phyloP scores from a whole-genome alignment of 2,113 vertebrate genomes.

The Kryptolebias marmoratus region DNA sequence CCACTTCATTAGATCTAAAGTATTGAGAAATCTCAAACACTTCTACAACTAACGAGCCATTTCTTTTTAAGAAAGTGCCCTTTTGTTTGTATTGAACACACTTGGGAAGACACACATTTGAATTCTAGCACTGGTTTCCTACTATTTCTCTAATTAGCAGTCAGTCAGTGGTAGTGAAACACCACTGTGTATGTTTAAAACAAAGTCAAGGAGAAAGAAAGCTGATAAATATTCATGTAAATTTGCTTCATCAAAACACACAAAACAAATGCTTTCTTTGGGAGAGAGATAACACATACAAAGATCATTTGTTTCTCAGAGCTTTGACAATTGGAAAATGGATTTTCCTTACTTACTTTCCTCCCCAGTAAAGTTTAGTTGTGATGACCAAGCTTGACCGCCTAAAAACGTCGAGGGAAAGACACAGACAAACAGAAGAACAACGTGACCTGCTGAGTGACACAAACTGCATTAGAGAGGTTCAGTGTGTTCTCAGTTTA shows the following conservation, averaged over 20 bases:
- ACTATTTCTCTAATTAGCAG: too few relatives aligned
- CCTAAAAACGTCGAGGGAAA: constrained; percentile 67
- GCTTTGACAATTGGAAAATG: background rate
- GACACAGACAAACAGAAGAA: background rate
- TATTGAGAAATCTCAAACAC: too few relatives aligned
- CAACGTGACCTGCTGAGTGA: constrained; percentile 3
- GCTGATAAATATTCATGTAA: background rate
- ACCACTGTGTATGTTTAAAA: too few relatives aligned
- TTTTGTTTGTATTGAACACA: too few relatives aligned
- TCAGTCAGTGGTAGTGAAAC: too few relatives aligned
- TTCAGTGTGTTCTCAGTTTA: background rate
- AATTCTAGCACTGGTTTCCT: too few relatives aligned
- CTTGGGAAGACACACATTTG: too few relatives aligned
- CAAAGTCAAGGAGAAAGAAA: background rate
- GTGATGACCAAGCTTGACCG: constrained; percentile 97
- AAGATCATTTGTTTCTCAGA: background rate
- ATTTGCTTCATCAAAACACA: background rate
- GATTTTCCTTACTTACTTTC: constrained; percentile 89
- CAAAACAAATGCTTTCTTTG: background rate
- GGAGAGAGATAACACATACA: background rate
- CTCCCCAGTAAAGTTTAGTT: constrained; percentile 99
- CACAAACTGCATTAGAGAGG: background rate
- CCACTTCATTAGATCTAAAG: too few relatives aligned
- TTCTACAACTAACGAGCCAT: too few relatives aligned
- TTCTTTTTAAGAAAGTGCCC: too few relatives aligned